Percentiles rank a stretch among this genome's conserved stretches.
Conservation (phyloP, 1,140 invertebrate species). For the Pygmarrhopalites habei region DNA sequence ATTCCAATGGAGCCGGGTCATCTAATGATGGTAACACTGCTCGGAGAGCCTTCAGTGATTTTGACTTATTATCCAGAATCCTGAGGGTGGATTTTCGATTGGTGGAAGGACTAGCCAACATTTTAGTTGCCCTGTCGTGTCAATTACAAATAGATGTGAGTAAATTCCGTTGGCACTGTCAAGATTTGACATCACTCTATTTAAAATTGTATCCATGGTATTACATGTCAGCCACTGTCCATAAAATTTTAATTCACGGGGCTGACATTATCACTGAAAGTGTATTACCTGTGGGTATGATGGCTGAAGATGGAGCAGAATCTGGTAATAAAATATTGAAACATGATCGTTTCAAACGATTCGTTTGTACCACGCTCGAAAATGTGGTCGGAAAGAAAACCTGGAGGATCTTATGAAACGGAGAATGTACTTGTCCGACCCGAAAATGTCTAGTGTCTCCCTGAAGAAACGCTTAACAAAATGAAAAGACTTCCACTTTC, state of each 20-base stretch:
- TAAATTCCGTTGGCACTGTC: background rate
- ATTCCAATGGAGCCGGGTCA: constrained; percentile 2
- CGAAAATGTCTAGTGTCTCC: too few species aligned
- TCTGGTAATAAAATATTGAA: too few species aligned
- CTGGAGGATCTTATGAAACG: too few species aligned
- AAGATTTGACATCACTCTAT: background rate
- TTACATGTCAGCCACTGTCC: background rate
- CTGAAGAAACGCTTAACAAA: too few species aligned
- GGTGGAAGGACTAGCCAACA: background rate
- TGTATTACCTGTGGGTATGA: background rate
- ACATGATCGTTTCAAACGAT: too few species aligned
- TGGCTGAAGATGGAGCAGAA: constrained; percentile 83
- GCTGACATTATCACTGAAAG: background rate
- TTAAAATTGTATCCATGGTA: background rate
- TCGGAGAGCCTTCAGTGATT: background rate
- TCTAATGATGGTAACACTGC: constrained; percentile 25
- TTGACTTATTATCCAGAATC: background rate
- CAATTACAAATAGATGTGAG: background rate
- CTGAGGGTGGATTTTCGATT: background rate
- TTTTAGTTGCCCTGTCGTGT: background rate
- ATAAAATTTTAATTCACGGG: background rate
- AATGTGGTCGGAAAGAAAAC: too few species aligned
- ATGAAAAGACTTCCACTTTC: too few species aligned
- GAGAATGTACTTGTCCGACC: too few species aligned
- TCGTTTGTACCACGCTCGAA: too few species aligned